Evolutionary conservation across 2,113 vertebrate genomes (phyloP).

Genomic region (Corynorhinus townsendii): DNA sequence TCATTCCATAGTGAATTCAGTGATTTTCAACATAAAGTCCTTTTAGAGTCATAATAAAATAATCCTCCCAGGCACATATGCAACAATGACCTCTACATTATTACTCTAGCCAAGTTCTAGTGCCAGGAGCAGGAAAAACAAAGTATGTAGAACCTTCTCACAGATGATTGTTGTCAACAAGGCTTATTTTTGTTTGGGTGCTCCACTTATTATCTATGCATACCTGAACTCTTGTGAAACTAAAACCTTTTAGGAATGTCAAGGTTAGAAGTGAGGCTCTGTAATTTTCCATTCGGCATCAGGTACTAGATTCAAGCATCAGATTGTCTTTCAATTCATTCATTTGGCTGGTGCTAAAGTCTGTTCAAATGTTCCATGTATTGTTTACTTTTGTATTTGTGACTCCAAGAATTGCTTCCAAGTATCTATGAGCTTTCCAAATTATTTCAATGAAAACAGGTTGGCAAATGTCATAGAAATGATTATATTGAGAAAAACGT

Average conservation of each 20-base stretch:
- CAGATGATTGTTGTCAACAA: background rate
- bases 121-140: background rate
- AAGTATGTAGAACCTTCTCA: background rate
- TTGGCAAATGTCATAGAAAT: background rate
- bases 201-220: background rate
- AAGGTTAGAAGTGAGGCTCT: background rate
- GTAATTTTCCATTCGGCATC: conserved; percentile 46
- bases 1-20: background rate
- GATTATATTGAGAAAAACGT: background rate
- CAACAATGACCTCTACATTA: background rate
- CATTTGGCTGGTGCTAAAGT: conserved; percentile 1
- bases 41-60: background rate
- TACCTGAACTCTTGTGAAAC: conserved; percentile 29
- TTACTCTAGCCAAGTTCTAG: background rate
- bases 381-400: conserved; percentile 41
- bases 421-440: background rate
- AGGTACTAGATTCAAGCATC: background rate
- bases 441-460: conserved; percentile 5
- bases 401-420: background rate
- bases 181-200: conserved; percentile 35
- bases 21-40: background rate
- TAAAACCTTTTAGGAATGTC: conserved; percentile 9
- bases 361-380: background rate
- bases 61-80: background rate
- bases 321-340: conserved; percentile 22